These are phyloP conservation scores for Ceyx melanurus DNA, from an alignment of 2,113 vertebrate species.

Conservation along the genomic window DNA sequence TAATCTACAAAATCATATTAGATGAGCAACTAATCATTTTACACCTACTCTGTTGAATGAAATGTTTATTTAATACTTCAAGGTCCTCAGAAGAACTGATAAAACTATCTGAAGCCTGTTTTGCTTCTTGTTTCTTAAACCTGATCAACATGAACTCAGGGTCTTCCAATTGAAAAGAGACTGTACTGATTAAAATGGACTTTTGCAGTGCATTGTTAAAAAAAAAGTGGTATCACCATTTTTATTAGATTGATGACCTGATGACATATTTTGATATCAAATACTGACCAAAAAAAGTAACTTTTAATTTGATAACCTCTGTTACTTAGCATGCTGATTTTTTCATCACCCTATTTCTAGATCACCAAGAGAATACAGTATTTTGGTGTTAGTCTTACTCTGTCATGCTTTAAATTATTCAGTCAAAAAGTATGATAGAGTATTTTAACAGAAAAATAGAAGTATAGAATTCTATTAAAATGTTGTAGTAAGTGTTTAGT, in stretches of 20 bases:
- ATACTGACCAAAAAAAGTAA: not conserved
- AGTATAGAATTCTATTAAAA: not conserved
- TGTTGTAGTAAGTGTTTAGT: not conserved
- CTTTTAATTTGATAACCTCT: not conserved
- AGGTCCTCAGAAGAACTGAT: not conserved
- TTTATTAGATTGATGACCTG: not conserved
- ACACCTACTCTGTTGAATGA: not conserved
- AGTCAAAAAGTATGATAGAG: not conserved
- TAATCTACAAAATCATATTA: not conserved
- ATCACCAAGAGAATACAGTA: not conserved
- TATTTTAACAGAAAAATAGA: not conserved
- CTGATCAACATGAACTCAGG: not conserved
- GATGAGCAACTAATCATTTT: not conserved
- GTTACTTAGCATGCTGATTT: not conserved
- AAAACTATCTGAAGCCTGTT: not conserved
- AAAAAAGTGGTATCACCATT: not conserved
- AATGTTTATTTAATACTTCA: not conserved
- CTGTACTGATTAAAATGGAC: not conserved
- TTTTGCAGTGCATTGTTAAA: not conserved
- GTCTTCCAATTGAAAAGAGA: not conserved
- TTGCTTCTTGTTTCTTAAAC: not conserved
- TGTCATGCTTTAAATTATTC: not conserved
- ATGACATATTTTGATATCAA: not conserved
- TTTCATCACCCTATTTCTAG: not conserved
- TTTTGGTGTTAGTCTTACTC: not conserved